A percentile compares a stretch with the other conserved stretches of the same genome.
Evolutionary conservation across 2,113 vertebrate species (phyloP).

Genomic region (Cepphus grylle): DNA sequence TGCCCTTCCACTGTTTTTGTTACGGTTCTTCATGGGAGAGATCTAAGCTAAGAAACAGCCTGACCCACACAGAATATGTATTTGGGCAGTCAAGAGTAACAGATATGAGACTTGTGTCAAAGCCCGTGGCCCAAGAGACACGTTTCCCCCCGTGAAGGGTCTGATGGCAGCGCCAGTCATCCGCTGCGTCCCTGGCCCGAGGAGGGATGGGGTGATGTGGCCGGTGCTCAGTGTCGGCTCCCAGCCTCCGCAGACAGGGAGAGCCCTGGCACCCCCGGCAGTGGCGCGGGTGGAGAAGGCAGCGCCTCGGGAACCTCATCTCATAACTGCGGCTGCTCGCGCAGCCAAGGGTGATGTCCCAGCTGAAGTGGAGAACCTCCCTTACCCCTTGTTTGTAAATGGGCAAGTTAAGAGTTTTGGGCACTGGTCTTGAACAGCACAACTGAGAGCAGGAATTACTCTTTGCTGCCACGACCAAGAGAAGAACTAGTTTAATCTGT

Average conservation of each 20-base stretch:
- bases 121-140: neutral
- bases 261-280: neutral
- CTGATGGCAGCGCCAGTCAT: rapidly evolving
- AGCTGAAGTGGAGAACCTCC: neutral
- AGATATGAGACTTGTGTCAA: neutral
- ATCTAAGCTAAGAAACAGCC: neutral
- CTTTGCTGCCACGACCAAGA: neutral
- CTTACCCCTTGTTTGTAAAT: neutral
- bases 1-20: neutral
- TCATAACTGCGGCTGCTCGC: neutral
- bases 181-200: neutral
- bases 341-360: neutral
- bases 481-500: neutral
- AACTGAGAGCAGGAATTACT: neutral
- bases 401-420: neutral
- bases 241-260: neutral
- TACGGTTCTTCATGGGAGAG: neutral
- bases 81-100: neutral
- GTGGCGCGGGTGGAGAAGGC: neutral
- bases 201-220: neutral
- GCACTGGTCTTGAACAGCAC: neutral
- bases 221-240: neutral
- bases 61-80: neutral
- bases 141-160: neutral
- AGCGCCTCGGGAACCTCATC: neutral